Percentiles rank a stretch among this genome's conserved stretches.
Evolutionary conservation across 2,113 vertebrate species (phyloP).

Genomic region (Anthoscopus minutus): DNA sequence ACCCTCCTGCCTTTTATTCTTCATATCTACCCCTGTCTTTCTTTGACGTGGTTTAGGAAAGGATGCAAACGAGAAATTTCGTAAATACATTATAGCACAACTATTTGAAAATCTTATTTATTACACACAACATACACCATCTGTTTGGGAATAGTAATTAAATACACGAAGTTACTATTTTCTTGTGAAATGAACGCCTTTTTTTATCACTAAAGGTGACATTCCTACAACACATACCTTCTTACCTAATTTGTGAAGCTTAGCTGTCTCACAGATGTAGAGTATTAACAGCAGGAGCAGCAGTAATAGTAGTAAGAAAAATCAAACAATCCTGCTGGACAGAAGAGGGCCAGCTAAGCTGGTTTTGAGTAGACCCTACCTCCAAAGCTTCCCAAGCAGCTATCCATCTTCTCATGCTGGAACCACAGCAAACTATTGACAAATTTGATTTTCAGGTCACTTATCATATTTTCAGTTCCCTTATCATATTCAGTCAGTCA

Average conservation of each 20-base stretch:
- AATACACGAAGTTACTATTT: not conserved
- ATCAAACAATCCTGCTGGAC: not conserved
- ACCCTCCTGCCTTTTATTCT: not conserved
- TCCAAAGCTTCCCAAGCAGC: not conserved
- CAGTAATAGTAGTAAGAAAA: not conserved
- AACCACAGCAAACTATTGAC: not conserved
- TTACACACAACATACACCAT: not conserved
- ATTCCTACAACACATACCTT: not conserved
- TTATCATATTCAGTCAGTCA: not conserved
- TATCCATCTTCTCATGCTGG: fast-evolving
- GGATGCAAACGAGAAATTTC: not conserved
- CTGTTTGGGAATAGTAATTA: not conserved
- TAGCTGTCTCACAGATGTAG: not conserved
- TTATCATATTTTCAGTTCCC: not conserved
- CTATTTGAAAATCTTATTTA: not conserved
- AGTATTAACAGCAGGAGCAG: not conserved
- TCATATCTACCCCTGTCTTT: not conserved
- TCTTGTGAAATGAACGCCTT: not conserved
- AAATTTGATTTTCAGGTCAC: not conserved
- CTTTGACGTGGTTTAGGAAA: not conserved
- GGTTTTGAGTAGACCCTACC: not conserved
- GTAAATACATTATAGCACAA: not conserved
- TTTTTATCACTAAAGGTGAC: not conserved
- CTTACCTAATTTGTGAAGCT: not conserved
- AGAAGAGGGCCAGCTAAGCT: not conserved